These are phyloP conservation scores for Dendroctonus valens DNA, from an alignment of 1,140 invertebrate genomes.

Conservation along the genomic window DNA sequence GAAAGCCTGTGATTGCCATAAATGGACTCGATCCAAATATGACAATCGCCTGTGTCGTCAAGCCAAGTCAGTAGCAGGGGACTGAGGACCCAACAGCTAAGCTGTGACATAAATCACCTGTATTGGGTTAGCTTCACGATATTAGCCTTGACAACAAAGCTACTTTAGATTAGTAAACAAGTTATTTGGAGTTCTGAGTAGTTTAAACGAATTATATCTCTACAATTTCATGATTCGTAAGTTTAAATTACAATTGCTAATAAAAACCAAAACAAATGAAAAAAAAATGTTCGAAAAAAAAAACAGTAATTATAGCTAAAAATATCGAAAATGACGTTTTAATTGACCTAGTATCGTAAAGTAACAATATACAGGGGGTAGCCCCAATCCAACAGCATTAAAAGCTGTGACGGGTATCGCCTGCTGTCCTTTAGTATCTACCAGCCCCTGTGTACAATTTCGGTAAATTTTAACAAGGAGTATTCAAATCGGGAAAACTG, in stretches of 20 bases:
- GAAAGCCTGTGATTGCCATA: conserved; percentile 36
- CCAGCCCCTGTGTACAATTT: conserved; percentile 34
- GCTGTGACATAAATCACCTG: conserved; percentile 40
- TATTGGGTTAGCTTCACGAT: conserved; percentile 28
- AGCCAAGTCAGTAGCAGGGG: conserved; percentile 37
- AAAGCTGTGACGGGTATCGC: conserved; percentile 45
- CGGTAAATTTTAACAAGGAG: conserved; percentile 27
- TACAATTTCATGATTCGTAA: too few relatives aligned
- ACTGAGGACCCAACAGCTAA: conserved; percentile 41
- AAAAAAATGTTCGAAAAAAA: too few relatives aligned
- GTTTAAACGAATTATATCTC: too few relatives aligned
- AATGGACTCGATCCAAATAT: conserved; percentile 5
- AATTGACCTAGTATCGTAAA: conserved; percentile 6
- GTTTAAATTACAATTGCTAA: too few relatives aligned
- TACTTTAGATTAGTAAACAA: too few relatives aligned
- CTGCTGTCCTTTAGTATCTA: conserved; percentile 40
- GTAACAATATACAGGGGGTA: conserved; percentile 42
- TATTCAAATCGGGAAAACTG: neutral
- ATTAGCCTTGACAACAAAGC: conserved; percentile 1
- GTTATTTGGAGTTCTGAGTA: too few relatives aligned
- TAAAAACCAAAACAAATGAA: too few relatives aligned
- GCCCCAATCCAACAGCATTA: conserved; percentile 45
- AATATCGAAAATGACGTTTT: neutral
- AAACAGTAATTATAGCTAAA: neutral
- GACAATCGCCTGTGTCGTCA: conserved; percentile 39